phyloP scores from a whole-genome alignment of 2,888 invertebrate species.

The Scelioninae gen. 1 region DNA sequence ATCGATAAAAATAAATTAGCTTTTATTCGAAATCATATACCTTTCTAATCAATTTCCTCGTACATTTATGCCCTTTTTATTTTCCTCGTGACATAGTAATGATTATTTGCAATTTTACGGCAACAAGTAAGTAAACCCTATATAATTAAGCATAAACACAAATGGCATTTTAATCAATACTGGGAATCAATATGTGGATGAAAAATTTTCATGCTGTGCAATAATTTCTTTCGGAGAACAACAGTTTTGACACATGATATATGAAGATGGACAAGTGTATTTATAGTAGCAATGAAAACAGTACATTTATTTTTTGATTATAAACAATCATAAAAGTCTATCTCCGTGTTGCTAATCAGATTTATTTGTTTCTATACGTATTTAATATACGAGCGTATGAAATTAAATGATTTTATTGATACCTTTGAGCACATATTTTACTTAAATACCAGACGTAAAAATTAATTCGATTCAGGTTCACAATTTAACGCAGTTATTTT shows the following conservation, averaged over 20 bases:
- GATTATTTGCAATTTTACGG: conserved; percentile 12
- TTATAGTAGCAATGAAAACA: too few relatives aligned
- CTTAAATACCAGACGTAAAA: neutral
- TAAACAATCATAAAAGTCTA: neutral
- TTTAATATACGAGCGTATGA: too few relatives aligned
- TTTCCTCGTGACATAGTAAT: conserved; percentile 1
- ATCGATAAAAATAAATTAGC: conserved; percentile 35
- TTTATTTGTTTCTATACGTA: too few relatives aligned
- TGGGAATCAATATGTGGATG: too few relatives aligned
- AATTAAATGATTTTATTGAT: too few relatives aligned
- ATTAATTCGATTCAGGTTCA: neutral
- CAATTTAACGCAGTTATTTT: too few relatives aligned
- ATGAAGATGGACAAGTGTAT: too few relatives aligned
- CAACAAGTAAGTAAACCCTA: conserved; percentile 12
- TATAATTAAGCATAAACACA: conserved; percentile 9
- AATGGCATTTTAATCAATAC: neutral
- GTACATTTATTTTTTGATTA: neutral
- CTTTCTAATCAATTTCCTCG: conserved; percentile 22
- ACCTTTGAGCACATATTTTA: neutral
- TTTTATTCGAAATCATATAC: conserved; percentile 11
- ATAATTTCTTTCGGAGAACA: too few relatives aligned
- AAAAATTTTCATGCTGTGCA: too few relatives aligned
- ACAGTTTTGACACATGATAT: too few relatives aligned
- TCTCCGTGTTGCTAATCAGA: neutral
- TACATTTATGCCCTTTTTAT: conserved; percentile 8